Base-by-base conservation (phyloP, 2,113 vertebrate species). In the Empidonax alnorum region DNA sequence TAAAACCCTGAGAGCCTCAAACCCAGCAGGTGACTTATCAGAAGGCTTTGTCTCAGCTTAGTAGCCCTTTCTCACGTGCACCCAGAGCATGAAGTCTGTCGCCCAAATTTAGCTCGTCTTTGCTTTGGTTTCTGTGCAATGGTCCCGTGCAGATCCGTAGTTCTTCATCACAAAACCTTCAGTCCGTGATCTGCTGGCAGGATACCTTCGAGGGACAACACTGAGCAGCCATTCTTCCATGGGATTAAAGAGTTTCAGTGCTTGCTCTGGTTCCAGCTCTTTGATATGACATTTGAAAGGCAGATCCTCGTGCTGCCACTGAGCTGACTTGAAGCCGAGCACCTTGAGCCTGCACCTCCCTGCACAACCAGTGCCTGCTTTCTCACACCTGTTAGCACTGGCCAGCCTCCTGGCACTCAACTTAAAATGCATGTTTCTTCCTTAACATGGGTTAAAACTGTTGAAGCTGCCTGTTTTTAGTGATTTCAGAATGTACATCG, bases 251-350 rank as follows among this genome's bases (percentile, higher is more conserved):
- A 47, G 18, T 74, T 66, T 12, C 47, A 61, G 16, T 6, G 6
- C 20, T 79, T 79, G 39, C 46, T 86, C 22, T 75, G 7, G 9
- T 42, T 84, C 61, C 35, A 75, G 4, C 13, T 37, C 41, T 69
- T 52, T 18, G 63, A 41, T 41, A 25, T 0, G 0, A 1, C 46
- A 23, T 1, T 1, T 31, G 30, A 68, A 63, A 84, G 56, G 17
- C 35, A 61, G 13, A 17, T 72, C 35, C 55, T 69, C 6, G 0
- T 33, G 23, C 59, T 77, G 63, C n/a, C 30, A 22, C 28, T 24
- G 41, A 41, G 18, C 31, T 49, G 37, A 2, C 28, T 21, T 14
- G 46, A 87, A 80, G 30, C 14, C 8, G 18, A 30, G 16, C 4
- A 50, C 13, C 27, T 85, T 0, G 5, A 65, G 35, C 24, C 52